A percentile compares a stretch with the other conserved stretches of the same genome.
Evolutionary conservation across 2,113 vertebrate genomes (phyloP).

Genomic region (Australoheros scitulus): DNA sequence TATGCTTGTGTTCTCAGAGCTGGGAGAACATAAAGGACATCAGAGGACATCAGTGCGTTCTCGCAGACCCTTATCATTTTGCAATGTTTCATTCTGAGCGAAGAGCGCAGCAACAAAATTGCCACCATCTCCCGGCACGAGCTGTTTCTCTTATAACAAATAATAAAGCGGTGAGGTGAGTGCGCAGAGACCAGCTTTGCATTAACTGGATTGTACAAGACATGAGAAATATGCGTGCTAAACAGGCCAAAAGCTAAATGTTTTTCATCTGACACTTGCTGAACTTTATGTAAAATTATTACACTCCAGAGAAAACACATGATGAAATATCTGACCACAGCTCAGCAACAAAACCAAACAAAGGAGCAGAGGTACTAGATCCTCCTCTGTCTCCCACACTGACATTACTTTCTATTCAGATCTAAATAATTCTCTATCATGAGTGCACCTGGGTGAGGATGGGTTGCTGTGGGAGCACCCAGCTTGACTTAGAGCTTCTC

Average conservation of each 20-base stretch:
- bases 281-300: slow-evolving; percentile 32
- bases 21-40: slow-evolving; percentile 39
- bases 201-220: not conserved
- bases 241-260: slow-evolving; percentile 20
- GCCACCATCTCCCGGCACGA: not conserved
- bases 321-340: slow-evolving; percentile 58
- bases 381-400: not conserved
- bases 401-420: slow-evolving; percentile 46
- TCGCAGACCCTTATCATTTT: slow-evolving; percentile 25
- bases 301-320: slow-evolving; percentile 25
- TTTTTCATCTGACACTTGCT: slow-evolving; percentile 31
- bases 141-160: slow-evolving; percentile 34
- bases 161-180: slow-evolving; percentile 10
- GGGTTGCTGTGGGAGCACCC: slow-evolving; percentile 28
- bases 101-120: slow-evolving; percentile 11
- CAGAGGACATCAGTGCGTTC: slow-evolving; percentile 54
- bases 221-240: not conserved
- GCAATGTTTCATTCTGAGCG: slow-evolving; percentile 1
- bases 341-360: slow-evolving; percentile 41
- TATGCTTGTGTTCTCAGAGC: slow-evolving; percentile 10
- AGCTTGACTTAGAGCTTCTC: slow-evolving; percentile 49
- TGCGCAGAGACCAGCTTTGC: not conserved
- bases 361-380: slow-evolving; percentile 22
- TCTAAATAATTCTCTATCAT: slow-evolving; percentile 77
- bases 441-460: slow-evolving; percentile 51